phyloP scores from a whole-genome alignment of 2,888 invertebrate species.

The Leptopilina syphax region DNA sequence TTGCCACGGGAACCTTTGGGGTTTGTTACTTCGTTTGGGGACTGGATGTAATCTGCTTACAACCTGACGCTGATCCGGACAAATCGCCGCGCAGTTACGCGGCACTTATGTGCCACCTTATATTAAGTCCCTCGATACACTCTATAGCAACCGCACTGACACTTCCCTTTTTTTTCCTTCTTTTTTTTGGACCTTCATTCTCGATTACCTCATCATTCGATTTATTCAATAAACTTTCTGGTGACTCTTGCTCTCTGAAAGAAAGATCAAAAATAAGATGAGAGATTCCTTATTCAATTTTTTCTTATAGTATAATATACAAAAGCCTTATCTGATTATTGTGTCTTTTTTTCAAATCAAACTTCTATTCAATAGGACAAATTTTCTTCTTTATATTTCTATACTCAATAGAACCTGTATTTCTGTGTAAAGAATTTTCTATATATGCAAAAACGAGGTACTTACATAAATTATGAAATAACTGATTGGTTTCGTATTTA shows the following conservation, averaged over 20 bases:
- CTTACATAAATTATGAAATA: too few species aligned
- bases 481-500: too few species aligned
- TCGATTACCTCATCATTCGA: constrained; percentile 31
- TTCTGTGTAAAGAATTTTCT: background rate
- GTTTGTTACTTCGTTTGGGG: constrained; percentile 65
- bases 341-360: background rate
- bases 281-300: constrained; percentile 21
- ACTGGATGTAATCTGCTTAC: constrained; percentile 79
- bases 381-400: background rate
- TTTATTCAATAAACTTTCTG: constrained; percentile 17
- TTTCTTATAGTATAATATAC: background rate
- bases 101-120: constrained; percentile 65
- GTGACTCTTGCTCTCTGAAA: background rate
- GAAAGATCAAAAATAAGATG: background rate
- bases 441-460: too few species aligned
- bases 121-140: constrained; percentile 27
- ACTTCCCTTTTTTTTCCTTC: background rate
- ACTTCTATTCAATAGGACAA: background rate
- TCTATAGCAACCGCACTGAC: constrained; percentile 15
- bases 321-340: background rate
- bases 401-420: background rate
- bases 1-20: constrained; percentile 56
- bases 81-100: constrained; percentile 78
- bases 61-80: constrained; percentile 81
- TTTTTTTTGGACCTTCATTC: constrained; percentile 22